Conservation (phyloP, 2,797 vertebrate species). For the Myotis myotis region DNA sequence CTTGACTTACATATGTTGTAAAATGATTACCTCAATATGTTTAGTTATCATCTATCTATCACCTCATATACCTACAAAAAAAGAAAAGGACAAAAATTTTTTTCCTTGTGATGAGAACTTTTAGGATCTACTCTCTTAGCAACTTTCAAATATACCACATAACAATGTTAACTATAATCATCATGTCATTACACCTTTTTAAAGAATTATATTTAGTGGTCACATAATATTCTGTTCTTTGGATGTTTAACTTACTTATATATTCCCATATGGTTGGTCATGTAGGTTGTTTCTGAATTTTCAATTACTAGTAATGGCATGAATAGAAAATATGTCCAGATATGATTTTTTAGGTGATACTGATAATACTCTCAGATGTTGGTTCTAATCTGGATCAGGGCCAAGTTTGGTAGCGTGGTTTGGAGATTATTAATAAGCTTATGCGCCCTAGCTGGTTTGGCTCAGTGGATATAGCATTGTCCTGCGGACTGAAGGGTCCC, state of each 20-base stretch:
- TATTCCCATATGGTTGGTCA: neutral
- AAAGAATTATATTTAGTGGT: slow-evolving; percentile 4
- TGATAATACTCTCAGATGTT: neutral
- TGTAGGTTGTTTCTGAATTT: neutral
- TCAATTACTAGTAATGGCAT: neutral
- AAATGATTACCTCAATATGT: neutral
- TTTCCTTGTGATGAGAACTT: neutral
- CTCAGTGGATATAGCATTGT: too few species aligned
- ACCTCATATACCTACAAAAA: neutral
- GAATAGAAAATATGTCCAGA: neutral
- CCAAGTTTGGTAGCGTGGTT: neutral
- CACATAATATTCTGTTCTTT: neutral
- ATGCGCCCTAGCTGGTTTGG: neutral
- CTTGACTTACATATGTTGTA: neutral
- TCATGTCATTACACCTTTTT: neutral
- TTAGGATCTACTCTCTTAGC: neutral
- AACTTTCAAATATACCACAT: neutral
- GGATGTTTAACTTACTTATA: neutral
- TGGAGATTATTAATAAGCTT: neutral
- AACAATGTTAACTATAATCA: neutral
- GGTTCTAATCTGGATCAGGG: neutral
- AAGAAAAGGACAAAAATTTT: neutral
- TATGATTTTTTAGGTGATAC: neutral
- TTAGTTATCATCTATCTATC: neutral
- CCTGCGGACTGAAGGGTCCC: too few species aligned